These are phyloP conservation scores for Dicrurus megarhynchus DNA, from an alignment of 2,113 vertebrate genomes.

Conservation along the genomic window DNA sequence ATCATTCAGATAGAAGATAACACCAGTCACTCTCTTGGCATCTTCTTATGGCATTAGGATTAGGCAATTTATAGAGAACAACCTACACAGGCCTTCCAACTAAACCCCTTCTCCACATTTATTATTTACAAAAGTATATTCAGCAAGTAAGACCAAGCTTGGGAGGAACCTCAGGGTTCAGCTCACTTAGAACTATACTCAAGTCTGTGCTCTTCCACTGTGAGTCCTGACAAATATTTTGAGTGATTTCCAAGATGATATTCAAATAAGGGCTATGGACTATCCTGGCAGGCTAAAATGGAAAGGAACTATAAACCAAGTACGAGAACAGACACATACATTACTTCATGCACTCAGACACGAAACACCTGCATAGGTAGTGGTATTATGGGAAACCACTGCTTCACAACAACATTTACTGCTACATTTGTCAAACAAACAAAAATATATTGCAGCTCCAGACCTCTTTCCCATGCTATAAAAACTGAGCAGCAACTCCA, in stretches of 20 bases:
- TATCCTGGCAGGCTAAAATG: background rate
- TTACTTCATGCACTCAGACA: background rate
- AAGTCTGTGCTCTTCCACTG: background rate
- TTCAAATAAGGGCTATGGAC: background rate
- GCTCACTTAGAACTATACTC: background rate
- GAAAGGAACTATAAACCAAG: background rate
- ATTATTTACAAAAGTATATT: background rate
- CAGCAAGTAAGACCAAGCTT: background rate
- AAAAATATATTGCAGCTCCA: background rate
- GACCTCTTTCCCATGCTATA: background rate
- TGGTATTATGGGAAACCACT: background rate
- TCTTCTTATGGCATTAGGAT: background rate
- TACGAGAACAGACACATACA: background rate
- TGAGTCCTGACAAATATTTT: background rate
- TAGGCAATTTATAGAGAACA: background rate
- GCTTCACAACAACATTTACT: background rate
- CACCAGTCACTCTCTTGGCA: background rate
- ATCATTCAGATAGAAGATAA: background rate
- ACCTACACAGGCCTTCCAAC: background rate
- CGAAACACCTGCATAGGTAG: background rate
- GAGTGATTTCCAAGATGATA: background rate
- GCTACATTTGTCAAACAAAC: constrained; percentile 2
- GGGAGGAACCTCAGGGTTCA: background rate
- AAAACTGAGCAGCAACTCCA: background rate
- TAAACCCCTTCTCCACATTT: background rate